A percentile compares a stretch with the other conserved stretches of the same genome.
Conservation (phyloP, 2,888 invertebrate species). For the Philonicus albiceps region DNA sequence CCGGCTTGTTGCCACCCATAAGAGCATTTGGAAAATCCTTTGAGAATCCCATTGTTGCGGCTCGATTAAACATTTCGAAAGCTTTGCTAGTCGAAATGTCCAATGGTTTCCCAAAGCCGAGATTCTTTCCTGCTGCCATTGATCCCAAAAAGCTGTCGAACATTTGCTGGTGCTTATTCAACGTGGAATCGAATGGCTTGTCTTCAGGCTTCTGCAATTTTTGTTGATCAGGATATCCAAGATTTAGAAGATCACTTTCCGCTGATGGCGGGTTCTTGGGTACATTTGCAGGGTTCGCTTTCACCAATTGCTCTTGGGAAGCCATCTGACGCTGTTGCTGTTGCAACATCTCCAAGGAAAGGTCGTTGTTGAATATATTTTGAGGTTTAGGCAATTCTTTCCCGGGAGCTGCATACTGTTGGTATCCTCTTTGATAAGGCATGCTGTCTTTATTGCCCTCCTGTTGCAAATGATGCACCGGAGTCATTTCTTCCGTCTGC, state of each 20-base stretch:
- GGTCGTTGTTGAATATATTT: slow-evolving; percentile 64
- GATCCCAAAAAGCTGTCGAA: slow-evolving; percentile 61
- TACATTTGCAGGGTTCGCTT: background rate
- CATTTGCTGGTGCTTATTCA: slow-evolving; percentile 52
- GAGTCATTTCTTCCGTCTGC: slow-evolving; percentile 26
- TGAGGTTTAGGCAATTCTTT: slow-evolving; percentile 59
- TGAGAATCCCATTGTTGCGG: slow-evolving; percentile 61
- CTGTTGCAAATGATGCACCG: slow-evolving; percentile 56
- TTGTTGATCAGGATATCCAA: slow-evolving; percentile 54
- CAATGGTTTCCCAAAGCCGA: slow-evolving; percentile 52
- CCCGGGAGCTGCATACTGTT: slow-evolving; percentile 49
- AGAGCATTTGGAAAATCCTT: slow-evolving; percentile 56
- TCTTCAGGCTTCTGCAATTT: slow-evolving; percentile 30
- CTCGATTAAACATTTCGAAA: slow-evolving; percentile 63
- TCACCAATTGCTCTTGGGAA: slow-evolving; percentile 10
- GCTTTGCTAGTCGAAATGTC: slow-evolving; percentile 61
- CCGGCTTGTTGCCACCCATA: background rate
- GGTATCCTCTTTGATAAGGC: slow-evolving; percentile 60
- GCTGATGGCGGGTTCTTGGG: slow-evolving; percentile 52
- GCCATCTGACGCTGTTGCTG: background rate
- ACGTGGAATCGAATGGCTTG: slow-evolving; percentile 26
- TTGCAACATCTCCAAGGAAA: slow-evolving; percentile 40
- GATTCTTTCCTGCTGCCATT: slow-evolving; percentile 58
- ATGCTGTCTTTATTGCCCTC: slow-evolving; percentile 60
- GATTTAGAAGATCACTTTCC: slow-evolving; percentile 56